These are phyloP conservation scores for Sebastiscus albofasciatus DNA, from an alignment of 2,797 vertebrate species.

Conservation along the genomic window DNA sequence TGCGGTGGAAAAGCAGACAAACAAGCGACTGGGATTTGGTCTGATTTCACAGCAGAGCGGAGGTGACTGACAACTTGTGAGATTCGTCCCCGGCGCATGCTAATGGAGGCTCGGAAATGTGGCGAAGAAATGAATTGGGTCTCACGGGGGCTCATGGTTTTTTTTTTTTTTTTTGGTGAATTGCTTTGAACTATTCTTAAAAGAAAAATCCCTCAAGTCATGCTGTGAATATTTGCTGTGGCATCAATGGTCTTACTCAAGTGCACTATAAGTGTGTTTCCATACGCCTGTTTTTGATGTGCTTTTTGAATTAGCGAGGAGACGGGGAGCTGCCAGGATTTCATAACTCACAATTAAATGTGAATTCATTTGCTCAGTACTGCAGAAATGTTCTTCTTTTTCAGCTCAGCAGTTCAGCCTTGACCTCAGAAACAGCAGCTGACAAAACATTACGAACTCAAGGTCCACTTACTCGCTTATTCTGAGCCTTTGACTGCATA, in stretches of 20 bases:
- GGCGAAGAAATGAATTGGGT: conserved; percentile 60
- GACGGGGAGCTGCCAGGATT: not conserved
- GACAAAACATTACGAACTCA: not conserved
- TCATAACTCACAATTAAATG: not conserved
- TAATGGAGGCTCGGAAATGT: conserved; percentile 62
- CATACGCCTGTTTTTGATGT: conserved; percentile 35
- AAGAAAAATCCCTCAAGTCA: conserved; percentile 66
- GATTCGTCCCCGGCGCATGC: conserved; percentile 56
- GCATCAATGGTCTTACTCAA: conserved; percentile 51
- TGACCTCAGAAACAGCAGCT: not conserved
- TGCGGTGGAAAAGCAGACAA: conserved; percentile 38
- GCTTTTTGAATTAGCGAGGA: conserved; percentile 13
- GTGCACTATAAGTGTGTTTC: conserved; percentile 24
- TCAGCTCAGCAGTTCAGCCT: not conserved
- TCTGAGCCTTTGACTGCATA: not conserved
- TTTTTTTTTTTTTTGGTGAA: conserved; percentile 31
- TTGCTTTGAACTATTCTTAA: conserved; percentile 70
- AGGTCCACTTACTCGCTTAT: not conserved
- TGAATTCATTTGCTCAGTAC: not conserved
- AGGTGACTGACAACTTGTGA: conserved; percentile 71
- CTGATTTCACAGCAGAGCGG: conserved; percentile 64
- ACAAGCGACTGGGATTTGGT: conserved; percentile 57
- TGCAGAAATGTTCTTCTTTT: not conserved
- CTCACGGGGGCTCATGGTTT: conserved; percentile 50
- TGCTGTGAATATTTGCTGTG: conserved; percentile 62